phyloP scores from a whole-genome alignment of 2,113 vertebrate genomes.

The Gallinago jamesoni region DNA sequence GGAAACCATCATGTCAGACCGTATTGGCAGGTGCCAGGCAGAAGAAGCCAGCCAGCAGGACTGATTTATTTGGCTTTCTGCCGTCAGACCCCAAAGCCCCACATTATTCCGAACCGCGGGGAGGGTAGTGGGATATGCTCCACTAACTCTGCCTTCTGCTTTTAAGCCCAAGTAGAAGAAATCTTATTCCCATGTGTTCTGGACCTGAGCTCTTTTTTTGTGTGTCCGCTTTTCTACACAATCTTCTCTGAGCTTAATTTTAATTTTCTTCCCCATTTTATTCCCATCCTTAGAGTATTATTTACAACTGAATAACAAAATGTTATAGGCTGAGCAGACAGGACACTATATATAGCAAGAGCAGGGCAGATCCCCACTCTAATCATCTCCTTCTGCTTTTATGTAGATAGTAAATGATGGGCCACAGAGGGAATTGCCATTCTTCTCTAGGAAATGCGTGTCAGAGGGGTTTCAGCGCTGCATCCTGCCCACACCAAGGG shows the following conservation, averaged over 20 bases:
- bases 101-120: fast-evolving
- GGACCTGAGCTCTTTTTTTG: background rate
- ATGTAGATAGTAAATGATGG: conserved; percentile 23
- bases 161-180: background rate
- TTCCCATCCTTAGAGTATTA: background rate
- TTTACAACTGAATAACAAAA: conserved; percentile 23
- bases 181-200: background rate
- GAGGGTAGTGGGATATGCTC: background rate
- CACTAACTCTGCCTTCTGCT: background rate
- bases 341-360: conserved; percentile 3
- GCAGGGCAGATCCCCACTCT: background rate
- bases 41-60: background rate
- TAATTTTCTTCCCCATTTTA: background rate
- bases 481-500: conserved; percentile 5
- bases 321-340: background rate
- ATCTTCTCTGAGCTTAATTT: background rate
- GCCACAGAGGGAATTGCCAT: conserved; percentile 9
- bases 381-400: conserved; percentile 30
- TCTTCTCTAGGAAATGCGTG: background rate
- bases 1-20: background rate
- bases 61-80: background rate
- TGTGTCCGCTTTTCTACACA: background rate
- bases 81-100: background rate
- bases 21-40: background rate
- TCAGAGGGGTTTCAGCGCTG: background rate